phyloP scores from a whole-genome alignment of 23 tunicate species.

The Styela plicata region DNA sequence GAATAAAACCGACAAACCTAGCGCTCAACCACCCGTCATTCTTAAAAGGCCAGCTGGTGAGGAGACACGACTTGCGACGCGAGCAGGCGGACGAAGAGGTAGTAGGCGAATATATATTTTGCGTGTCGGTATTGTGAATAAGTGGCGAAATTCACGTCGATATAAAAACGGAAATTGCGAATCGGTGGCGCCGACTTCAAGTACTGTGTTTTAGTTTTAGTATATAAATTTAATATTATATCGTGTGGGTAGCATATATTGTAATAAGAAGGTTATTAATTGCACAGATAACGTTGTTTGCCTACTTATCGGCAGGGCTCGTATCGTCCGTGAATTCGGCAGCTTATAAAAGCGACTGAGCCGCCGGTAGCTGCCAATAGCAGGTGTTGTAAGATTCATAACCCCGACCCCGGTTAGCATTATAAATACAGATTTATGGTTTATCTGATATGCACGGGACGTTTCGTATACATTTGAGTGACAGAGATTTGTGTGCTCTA shows the following conservation, averaged over 20 bases:
- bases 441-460: neutral
- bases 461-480: neutral
- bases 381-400: neutral
- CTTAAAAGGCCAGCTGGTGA: neutral
- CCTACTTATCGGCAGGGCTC: neutral
- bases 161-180: neutral
- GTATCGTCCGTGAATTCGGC: neutral
- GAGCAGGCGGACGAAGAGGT: no score
- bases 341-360: neutral
- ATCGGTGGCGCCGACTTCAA: neutral
- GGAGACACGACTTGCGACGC: no score
- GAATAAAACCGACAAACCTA: neutral
- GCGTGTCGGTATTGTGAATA: neutral
- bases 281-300: constrained; percentile 14
- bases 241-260: neutral
- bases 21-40: neutral
- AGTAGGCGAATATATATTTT: neutral
- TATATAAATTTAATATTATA: constrained; percentile 1
- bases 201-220: neutral
- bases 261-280: constrained; percentile 3
- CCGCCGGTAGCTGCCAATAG: neutral
- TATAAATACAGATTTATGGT: neutral
- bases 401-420: neutral
- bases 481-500: neutral
- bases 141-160: neutral